Evolutionary conservation across 1,140 invertebrate species (phyloP).

Genomic region (Trachelipus rathkii): DNA sequence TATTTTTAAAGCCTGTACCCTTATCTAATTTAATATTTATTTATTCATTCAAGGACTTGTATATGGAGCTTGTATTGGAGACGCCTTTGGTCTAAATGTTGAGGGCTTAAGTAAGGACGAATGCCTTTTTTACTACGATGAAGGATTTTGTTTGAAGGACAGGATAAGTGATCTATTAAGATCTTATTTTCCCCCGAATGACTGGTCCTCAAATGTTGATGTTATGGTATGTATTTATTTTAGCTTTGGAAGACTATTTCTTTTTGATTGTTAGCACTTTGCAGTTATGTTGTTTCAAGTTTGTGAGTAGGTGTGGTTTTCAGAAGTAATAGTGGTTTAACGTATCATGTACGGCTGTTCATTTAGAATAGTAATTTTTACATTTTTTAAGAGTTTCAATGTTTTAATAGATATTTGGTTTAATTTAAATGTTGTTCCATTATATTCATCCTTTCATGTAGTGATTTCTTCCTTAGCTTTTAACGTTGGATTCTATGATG

Average conservation of each 20-base stretch:
- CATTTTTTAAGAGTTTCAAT: too few relatives aligned
- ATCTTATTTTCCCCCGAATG: conserved; percentile 28
- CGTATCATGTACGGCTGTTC: too few relatives aligned
- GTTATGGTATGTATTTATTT: conserved; percentile 28
- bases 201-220: conserved; percentile 36
- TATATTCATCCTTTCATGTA: too few relatives aligned
- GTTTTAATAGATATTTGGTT: too few relatives aligned
- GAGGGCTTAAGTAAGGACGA: conserved; percentile 29
- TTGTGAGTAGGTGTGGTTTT: not conserved
- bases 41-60: conserved; percentile 22
- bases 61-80: conserved; percentile 34
- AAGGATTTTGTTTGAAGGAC: conserved; percentile 25
- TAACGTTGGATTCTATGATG: conserved; percentile 39
- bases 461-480: conserved; percentile 27
- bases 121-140: conserved; percentile 31
- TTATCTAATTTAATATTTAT: too few relatives aligned
- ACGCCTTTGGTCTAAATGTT: conserved; percentile 33
- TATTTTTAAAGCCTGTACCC: too few relatives aligned
- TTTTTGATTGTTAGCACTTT: not conserved
- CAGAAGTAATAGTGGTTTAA: not conserved
- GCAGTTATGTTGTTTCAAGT: not conserved
- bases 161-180: conserved; percentile 32
- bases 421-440: too few relatives aligned
- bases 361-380: too few relatives aligned
- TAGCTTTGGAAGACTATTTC: not conserved